Percentiles rank a stretch among this genome's conserved stretches.
These are phyloP conservation scores for Dicyrtomina minuta DNA, from an alignment of 2,888 invertebrate genomes.

Conservation along the genomic window DNA sequence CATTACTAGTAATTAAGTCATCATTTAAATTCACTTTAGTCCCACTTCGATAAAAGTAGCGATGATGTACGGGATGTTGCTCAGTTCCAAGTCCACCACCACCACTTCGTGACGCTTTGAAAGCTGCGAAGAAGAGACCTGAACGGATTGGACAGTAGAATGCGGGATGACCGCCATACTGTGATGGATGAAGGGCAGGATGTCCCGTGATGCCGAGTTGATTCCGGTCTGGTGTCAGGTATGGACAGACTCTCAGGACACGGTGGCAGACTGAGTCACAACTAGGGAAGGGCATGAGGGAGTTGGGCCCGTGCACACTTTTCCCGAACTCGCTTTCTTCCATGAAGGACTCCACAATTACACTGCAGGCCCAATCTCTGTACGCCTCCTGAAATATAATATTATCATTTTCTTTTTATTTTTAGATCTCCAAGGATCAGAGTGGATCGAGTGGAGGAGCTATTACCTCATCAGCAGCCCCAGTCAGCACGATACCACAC, in stretches of 20 bases:
- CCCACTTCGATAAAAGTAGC: constrained; percentile 22
- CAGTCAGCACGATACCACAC: too few species aligned
- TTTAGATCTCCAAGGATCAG: neutral
- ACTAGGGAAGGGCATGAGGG: constrained; percentile 48
- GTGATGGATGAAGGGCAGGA: constrained; percentile 44
- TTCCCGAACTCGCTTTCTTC: constrained; percentile 43
- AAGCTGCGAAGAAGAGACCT: constrained; percentile 12
- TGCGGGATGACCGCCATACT: constrained; percentile 53
- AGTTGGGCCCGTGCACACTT: constrained; percentile 27
- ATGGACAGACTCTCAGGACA: constrained; percentile 53
- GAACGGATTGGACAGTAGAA: constrained; percentile 49
- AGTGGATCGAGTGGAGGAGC: too few species aligned
- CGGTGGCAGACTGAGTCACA: constrained; percentile 53
- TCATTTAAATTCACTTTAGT: constrained; percentile 33
- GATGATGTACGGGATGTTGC: constrained; percentile 5
- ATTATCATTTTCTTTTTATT: constrained; percentile 8
- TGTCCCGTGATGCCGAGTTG: constrained; percentile 40
- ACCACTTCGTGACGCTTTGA: constrained; percentile 13
- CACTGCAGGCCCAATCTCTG: constrained; percentile 52
- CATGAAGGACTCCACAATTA: constrained; percentile 32
- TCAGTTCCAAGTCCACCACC: neutral
- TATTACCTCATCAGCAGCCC: too few species aligned
- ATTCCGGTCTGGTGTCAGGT: constrained; percentile 50
- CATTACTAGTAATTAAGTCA: constrained; percentile 32
- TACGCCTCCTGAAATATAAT: constrained; percentile 46